These are phyloP conservation scores for Tyto alba DNA, from an alignment of 2,113 vertebrate species.

Conservation along the genomic window DNA sequence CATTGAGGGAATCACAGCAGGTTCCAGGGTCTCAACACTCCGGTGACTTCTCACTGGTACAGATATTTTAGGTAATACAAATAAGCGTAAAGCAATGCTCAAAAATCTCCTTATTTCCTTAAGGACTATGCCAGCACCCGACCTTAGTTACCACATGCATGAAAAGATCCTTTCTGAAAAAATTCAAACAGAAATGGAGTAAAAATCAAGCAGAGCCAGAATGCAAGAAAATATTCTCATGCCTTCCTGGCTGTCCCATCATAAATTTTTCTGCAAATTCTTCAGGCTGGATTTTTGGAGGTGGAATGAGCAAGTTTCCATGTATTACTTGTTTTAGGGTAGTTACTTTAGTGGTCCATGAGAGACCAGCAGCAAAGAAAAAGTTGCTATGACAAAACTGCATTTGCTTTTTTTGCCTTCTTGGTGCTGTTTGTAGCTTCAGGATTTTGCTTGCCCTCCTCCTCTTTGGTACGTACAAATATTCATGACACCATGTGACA, in stretches of 20 bases:
- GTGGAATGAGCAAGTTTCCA: neutral
- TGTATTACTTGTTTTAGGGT: neutral
- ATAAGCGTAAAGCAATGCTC: neutral
- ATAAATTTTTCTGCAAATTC: neutral
- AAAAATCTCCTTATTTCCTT: neutral
- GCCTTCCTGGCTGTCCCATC: neutral
- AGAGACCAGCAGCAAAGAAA: neutral
- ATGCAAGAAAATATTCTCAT: neutral
- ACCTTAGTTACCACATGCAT: neutral
- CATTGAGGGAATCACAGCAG: neutral
- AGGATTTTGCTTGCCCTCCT: neutral
- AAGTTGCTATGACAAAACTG: neutral
- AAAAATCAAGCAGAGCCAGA: neutral
- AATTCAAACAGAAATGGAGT: neutral
- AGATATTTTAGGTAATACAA: neutral
- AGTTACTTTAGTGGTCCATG: neutral
- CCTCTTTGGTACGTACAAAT: neutral
- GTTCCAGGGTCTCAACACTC: neutral
- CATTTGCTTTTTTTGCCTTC: neutral
- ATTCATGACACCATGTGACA: neutral
- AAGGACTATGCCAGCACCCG: neutral
- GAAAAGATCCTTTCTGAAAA: neutral
- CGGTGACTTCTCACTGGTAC: neutral
- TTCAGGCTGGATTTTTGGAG: neutral
- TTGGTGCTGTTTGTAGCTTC: neutral